Percentiles rank a stretch among this genome's conserved stretches.
These are phyloP conservation scores for Scaptomyza reducta DNA, from an alignment of 2,888 invertebrate genomes.

Conservation along the genomic window DNA sequence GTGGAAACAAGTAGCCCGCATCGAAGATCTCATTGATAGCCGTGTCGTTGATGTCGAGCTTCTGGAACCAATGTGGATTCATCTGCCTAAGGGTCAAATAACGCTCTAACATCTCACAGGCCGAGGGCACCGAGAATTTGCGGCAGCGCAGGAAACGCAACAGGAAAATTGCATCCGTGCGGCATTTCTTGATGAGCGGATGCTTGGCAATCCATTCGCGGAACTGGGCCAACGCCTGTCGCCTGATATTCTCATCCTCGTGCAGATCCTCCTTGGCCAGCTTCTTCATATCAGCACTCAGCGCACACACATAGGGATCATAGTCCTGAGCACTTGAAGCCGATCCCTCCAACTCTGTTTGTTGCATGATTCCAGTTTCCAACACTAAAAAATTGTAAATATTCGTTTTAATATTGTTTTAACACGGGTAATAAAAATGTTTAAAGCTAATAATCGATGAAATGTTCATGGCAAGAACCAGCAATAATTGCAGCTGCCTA, in stretches of 20 bases:
- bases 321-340: slow-evolving; percentile 76
- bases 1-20: slow-evolving; percentile 90
- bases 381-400: slow-evolving; percentile 78
- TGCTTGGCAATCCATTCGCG: slow-evolving; percentile 93
- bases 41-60: slow-evolving; percentile 91
- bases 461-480: background rate
- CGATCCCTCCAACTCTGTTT: slow-evolving; percentile 77
- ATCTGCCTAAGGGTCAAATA: slow-evolving; percentile 93
- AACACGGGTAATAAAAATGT: background rate
- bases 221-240: slow-evolving; percentile 91
- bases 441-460: background rate
- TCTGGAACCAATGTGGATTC: slow-evolving; percentile 94
- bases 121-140: slow-evolving; percentile 93
- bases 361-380: slow-evolving; percentile 83
- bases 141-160: slow-evolving; percentile 93
- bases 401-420: background rate
- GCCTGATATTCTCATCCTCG: slow-evolving; percentile 90
- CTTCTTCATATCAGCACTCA: slow-evolving; percentile 85
- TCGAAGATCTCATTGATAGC: slow-evolving; percentile 92
- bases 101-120: slow-evolving; percentile 94
- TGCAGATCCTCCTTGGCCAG: slow-evolving; percentile 90
- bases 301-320: slow-evolving; percentile 82
- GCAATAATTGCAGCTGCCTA: background rate
- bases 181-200: slow-evolving; percentile 91
- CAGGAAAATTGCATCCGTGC: slow-evolving; percentile 92